A percentile compares a stretch with the other conserved stretches of the same genome.
phyloP scores from a whole-genome alignment of 2,888 invertebrate genomes.

The Orgyia antiqua region DNA sequence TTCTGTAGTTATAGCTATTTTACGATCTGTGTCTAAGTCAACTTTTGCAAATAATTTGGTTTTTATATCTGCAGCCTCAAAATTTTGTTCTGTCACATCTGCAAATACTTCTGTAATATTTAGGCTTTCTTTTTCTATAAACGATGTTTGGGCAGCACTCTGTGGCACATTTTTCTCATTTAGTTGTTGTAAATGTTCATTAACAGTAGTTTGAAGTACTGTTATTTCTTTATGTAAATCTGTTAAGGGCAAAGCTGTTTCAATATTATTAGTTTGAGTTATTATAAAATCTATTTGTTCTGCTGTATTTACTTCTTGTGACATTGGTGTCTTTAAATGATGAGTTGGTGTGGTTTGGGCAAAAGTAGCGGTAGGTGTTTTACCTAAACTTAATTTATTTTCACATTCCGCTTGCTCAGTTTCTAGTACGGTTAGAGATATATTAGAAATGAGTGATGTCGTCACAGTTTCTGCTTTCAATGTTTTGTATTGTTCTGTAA shows the following conservation, averaged over 20 bases:
- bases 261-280: constrained; percentile 23
- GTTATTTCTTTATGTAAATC: constrained; percentile 61
- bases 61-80: constrained; percentile 50
- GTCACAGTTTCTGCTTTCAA: constrained; percentile 51
- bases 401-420: constrained; percentile 83
- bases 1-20: constrained; percentile 70
- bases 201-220: constrained; percentile 50
- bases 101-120: constrained; percentile 77
- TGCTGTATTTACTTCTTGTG: constrained; percentile 63
- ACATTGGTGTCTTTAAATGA: constrained; percentile 59
- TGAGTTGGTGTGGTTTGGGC: constrained; percentile 44
- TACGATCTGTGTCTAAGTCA: constrained; percentile 70
- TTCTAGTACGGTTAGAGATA: constrained; percentile 80
- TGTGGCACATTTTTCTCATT: constrained; percentile 73
- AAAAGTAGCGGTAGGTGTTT: constrained; percentile 33
- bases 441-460: constrained; percentile 75
- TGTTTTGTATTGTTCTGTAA: constrained; percentile 34
- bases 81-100: constrained; percentile 68
- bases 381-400: constrained; percentile 60
- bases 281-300: constrained; percentile 50
- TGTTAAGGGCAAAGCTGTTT: constrained; percentile 46
- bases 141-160: constrained; percentile 72
- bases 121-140: constrained; percentile 79
- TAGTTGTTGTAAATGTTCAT: constrained; percentile 74
- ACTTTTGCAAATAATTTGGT: constrained; percentile 67